Base-by-base conservation (phyloP, 1,140 invertebrate genomes). In the Anastrepha obliqua region DNA sequence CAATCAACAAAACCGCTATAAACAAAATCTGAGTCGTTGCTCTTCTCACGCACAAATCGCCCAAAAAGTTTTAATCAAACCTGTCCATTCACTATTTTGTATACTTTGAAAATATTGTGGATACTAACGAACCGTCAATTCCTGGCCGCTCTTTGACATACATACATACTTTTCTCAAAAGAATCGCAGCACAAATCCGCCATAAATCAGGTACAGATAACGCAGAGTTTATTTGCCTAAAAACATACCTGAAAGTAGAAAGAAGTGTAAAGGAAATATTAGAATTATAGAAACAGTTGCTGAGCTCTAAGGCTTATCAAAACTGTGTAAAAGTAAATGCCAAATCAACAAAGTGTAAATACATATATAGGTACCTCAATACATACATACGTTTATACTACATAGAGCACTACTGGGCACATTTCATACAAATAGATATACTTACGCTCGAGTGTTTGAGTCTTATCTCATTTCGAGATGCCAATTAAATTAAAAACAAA, bases 401-500 rank as follows among this genome's bases (percentile, higher is more conserved):
- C 29, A 29, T 0, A 29, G 29, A 29, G 29, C 0, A 29, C 29
- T 0, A 29, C 0, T 62, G 11, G 29, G 13, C 17, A 62, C 60
- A 62, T 13, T 29, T 15, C 60, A 13, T 62, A n/a, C 5, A 39
- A 39, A 67, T 67, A 39, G 4, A 15, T 17, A 62, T 17, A 62
- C 60, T 1, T 4, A 62, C 6, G 13, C n/a, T 13, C 9, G n/a
- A 62, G 47, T 11, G n/a, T 55, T 51, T 29, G 1, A 47, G 3
- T 70, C 86, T 87, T 87, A 87, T 87, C 86, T 20, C 86, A 64
- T 58, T 58, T 60, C 29, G 51, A 86, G 47, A 67, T 55, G 65
- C 86, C 65, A 87, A 87, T 87, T 87, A 67, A 70, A 87, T 87
- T 87, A 87, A 87, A 87, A 87, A 67, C 65, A 58, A 67, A 87